Evolutionary conservation across 1,140 invertebrate species (phyloP).

Genomic region (Alviniconcha marisindica): DNA sequence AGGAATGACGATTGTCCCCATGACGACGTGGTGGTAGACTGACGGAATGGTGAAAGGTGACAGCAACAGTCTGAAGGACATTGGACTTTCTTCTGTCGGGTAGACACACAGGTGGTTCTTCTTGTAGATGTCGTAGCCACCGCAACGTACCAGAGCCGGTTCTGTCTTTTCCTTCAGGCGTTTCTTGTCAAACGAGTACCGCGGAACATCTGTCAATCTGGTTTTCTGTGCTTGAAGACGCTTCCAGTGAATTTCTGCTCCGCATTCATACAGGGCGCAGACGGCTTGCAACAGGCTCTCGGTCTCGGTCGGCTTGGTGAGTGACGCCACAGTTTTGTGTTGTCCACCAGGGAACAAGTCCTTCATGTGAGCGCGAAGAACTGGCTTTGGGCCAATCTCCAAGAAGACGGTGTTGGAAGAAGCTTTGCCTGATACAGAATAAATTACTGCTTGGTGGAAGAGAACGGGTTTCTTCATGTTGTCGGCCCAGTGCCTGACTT

Average conservation of each 20-base stretch:
- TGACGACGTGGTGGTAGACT: conserved; percentile 49
- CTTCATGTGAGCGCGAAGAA: conserved; percentile 48
- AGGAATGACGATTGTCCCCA: conserved; percentile 38
- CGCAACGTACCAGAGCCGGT: conserved; percentile 2
- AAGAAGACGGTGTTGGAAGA: conserved; percentile 54
- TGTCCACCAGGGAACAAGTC: conserved; percentile 47
- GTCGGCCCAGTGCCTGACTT: conserved; percentile 52
- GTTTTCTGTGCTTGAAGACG: conserved; percentile 27
- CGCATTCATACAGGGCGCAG: conserved; percentile 39
- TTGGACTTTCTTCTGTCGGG: conserved; percentile 25
- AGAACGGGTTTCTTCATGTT: conserved; percentile 56
- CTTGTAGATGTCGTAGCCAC: conserved; percentile 31
- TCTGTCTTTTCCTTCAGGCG: conserved; percentile 29
- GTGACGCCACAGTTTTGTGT: conserved; percentile 50
- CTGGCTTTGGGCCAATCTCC: conserved; percentile 62
- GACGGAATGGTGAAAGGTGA: conserved; percentile 19
- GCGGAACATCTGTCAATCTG: conserved; percentile 39
- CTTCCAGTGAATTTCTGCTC: conserved; percentile 45
- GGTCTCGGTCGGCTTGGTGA: conserved; percentile 51
- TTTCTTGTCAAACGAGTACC: conserved; percentile 45
- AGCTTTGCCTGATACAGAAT: too few species aligned
- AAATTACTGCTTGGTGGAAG: conserved; percentile 46
- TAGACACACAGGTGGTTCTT: conserved; percentile 42
- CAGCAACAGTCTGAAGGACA: conserved; percentile 39
- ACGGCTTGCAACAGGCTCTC: conserved; percentile 41